phyloP scores from a whole-genome alignment of 2,113 vertebrate genomes.

The Chlorodrepanis virens region DNA sequence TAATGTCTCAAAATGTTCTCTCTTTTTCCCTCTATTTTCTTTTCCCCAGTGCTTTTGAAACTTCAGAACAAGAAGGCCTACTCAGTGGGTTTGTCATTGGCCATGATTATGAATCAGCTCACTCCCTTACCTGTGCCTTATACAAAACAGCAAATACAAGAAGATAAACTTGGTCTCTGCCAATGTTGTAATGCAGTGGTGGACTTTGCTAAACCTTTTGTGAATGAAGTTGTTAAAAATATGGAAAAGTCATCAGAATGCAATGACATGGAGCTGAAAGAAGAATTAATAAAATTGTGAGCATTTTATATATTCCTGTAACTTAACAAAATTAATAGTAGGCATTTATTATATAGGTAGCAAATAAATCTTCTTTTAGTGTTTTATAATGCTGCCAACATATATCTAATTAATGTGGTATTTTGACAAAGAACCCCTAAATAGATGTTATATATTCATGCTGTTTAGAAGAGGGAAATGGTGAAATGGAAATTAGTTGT shows the following conservation, averaged over 20 bases:
- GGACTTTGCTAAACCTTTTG: constrained; percentile 81
- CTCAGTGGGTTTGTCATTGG: constrained; percentile 80
- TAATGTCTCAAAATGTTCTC: neutral
- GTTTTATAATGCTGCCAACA: neutral
- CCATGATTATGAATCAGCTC: constrained; percentile 84
- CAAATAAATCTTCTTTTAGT: neutral
- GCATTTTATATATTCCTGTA: constrained; percentile 34
- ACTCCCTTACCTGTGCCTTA: constrained; percentile 88
- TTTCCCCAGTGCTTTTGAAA: constrained; percentile 78
- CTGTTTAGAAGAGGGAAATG: neutral
- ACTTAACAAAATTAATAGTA: neutral
- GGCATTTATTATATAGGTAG: neutral
- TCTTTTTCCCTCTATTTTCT: neutral
- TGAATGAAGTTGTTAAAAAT: constrained; percentile 75
- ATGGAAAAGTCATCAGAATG: constrained; percentile 55
- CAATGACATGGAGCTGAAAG: constrained; percentile 75
- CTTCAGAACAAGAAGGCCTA: constrained; percentile 79
- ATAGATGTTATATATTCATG: neutral
- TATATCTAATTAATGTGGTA: neutral
- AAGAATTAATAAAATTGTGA: constrained; percentile 89
- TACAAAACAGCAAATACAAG: constrained; percentile 80
- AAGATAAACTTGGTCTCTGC: constrained; percentile 82
- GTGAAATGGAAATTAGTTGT: neutral
- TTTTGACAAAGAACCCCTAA: neutral
- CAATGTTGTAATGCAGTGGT: constrained; percentile 81